Base-by-base conservation (phyloP, 1,140 invertebrate species). In the Teleogryllus occipitalis region DNA sequence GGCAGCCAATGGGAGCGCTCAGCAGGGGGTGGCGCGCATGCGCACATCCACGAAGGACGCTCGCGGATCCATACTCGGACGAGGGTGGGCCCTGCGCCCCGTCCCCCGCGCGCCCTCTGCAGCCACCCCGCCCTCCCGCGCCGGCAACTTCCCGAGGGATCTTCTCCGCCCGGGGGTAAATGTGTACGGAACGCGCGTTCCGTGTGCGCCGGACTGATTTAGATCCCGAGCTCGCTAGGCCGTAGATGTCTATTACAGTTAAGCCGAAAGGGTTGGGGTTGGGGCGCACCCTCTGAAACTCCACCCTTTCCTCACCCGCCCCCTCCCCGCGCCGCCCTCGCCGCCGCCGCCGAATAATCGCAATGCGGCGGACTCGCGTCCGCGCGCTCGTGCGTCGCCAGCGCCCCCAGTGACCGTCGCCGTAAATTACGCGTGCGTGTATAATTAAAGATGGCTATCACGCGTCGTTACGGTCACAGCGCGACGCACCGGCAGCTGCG, bases 371-470 rank as follows among this genome's bases (percentile, higher is more conserved):
- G 18, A 65, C 54, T 39, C 27, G 27, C 27, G 18, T 7, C 54
- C 54, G 18, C 10, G 18, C 10, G 10, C 54, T 65, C 18, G 54
- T 65, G 54, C 54, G 54, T 39, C 27, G 27, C 27, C 27, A 39
- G 18, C 10, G 10, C 54, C 18, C 18, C 10, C 10, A 14, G 54
- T 18, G 54, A 18, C 49, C 54, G 54, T 65, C 54, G 18, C 54
- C 54, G 54, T 65, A 65, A 65, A 65, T 65, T 3, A 65, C 54
- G 54, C 54, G 54, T 65, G 54, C 54, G 54, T 65, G 54, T 65
- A 65, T 65, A 65, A 65, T 65, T 65, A 65, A 65, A 65, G 54
- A 65, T 65, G 54, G 54, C 54, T 65, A 65, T 65, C 54, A 65
- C 54, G 54, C 54, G 54, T 65, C 54, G 54, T 65, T 65, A 65